A percentile compares a stretch with the other conserved stretches of the same genome.
These are phyloP conservation scores for Hemiprocne comata DNA, from an alignment of 2,113 vertebrate genomes.

Conservation along the genomic window DNA sequence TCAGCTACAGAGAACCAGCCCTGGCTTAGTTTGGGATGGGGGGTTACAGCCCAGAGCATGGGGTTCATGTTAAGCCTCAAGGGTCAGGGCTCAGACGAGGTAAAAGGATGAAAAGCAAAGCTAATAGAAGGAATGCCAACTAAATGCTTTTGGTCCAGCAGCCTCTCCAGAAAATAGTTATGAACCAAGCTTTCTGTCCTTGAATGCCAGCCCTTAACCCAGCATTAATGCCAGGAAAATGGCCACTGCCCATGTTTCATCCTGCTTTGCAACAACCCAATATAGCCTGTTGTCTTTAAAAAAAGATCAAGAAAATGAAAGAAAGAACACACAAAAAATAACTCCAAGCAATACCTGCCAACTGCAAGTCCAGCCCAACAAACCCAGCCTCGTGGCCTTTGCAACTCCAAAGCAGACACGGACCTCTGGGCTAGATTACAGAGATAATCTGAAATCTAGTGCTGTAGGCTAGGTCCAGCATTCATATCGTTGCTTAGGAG, in stretches of 20 bases:
- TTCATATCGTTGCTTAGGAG: background rate
- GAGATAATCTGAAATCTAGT: background rate
- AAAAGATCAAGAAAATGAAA: too few species aligned
- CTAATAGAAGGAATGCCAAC: background rate
- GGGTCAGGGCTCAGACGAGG: background rate
- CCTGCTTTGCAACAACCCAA: background rate
- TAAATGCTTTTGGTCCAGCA: background rate
- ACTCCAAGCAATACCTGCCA: background rate
- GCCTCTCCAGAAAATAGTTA: background rate
- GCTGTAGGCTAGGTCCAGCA: slow-evolving; percentile 27
- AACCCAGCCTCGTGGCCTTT: background rate
- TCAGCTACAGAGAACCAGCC: background rate
- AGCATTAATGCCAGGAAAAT: background rate
- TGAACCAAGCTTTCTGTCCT: background rate
- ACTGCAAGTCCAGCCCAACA: background rate
- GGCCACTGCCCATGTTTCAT: background rate
- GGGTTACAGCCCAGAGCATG: background rate
- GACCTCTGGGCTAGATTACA: background rate
- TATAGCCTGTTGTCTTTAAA: background rate
- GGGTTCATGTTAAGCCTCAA: background rate
- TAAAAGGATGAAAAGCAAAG: background rate
- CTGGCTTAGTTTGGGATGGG: background rate
- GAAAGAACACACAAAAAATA: background rate
- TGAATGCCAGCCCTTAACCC: background rate
- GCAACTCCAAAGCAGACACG: background rate